Evolutionary conservation across 2,113 vertebrate species (phyloP), one percentile per base, ranked within the genome.

Genomic region (Falcunculus frontatus): DNA sequence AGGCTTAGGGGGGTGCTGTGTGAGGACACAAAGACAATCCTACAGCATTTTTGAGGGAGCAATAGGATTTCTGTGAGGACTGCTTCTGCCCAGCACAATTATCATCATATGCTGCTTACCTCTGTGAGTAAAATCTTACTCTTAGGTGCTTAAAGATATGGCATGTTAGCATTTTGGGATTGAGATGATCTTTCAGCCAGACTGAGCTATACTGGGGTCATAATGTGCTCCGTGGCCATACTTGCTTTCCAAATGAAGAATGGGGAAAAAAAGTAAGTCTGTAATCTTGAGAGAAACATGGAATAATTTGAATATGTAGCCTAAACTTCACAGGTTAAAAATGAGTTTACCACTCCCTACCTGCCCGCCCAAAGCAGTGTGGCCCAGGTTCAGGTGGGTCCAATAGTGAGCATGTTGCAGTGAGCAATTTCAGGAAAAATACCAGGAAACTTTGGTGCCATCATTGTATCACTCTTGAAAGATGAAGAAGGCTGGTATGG

Each of bases 221-320:
- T 55, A 78, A 59, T n/a, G 13, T 49, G 7, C 65, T 87, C 39
- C 5, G 16, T 14, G 33, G 26, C 26, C 44, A 26, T 4, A 10
- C 46, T 55, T 93, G 17, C 3, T 94, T 89, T 95, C 72, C 37
- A 59, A 90, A 92, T 82, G 41, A 89, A 32, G 30, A 77, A 81
- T 44, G 2, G 39, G 20, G 29, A 35, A 23, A 65, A 70, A 56
- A 46, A 29, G 23, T n/a, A 76, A n/a, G 65, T 83, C 56, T 88
- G 11, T 77, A 67, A 60, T 73, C 8, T 30, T 84, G 39, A 83
- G 56, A 84, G 70, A 89, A 95, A 85, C 49, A 49, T 44, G 30
- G 65, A 95, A 23, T 79, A 80, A 70, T 68, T 95, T 75, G 7
- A 70, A 57, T 53, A 25, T 65, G 37, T 82, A 93, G 22, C 6